phyloP scores from a whole-genome alignment of 2,113 vertebrate genomes.

The Vombatus ursinus region DNA sequence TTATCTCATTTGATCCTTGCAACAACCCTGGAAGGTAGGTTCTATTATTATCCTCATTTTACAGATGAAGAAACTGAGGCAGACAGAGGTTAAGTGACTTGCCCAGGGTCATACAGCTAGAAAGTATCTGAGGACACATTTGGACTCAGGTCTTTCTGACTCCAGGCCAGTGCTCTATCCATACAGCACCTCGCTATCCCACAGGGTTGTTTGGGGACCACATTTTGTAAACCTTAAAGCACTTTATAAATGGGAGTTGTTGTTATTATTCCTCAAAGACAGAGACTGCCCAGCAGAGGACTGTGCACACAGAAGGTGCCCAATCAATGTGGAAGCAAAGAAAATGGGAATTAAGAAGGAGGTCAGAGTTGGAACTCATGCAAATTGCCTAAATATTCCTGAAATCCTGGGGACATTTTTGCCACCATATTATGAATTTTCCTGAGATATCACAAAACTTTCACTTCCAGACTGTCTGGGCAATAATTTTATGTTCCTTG shows the following conservation, averaged over 20 bases:
- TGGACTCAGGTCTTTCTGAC: neutral
- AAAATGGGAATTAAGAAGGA: neutral
- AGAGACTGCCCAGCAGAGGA: neutral
- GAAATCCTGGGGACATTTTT: neutral
- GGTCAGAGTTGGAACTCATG: neutral
- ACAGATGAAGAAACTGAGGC: neutral
- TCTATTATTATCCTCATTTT: neutral
- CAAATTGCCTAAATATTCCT: neutral
- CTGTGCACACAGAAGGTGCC: neutral
- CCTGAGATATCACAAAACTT: slow-evolving; percentile 14
- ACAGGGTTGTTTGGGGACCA: neutral
- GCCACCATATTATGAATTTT: neutral
- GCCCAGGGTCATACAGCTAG: neutral
- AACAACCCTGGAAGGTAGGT: neutral
- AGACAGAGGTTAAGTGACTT: neutral
- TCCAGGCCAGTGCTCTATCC: neutral
- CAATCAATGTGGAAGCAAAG: neutral
- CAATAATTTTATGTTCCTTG: slow-evolving; percentile 26
- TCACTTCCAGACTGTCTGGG: neutral
- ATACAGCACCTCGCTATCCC: neutral
- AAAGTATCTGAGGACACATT: neutral
- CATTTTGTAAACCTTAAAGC: neutral
- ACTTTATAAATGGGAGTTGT: neutral
- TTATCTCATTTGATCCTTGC: neutral
- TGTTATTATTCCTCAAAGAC: too few species aligned